Base-by-base conservation (phyloP, 2,797 vertebrate genomes). In the Xenops minutus region DNA sequence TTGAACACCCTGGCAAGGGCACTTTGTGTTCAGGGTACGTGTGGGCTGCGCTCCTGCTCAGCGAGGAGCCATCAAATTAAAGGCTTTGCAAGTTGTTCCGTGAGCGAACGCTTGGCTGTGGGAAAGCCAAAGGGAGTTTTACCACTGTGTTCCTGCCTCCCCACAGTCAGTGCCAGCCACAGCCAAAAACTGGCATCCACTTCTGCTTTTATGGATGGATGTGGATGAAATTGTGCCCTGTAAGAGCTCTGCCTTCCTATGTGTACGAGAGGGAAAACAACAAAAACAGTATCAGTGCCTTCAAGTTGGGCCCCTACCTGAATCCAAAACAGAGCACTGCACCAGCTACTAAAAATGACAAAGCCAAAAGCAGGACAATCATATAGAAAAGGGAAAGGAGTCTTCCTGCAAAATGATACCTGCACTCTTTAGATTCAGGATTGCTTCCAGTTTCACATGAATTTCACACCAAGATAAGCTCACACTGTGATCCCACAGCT, bases 401-500 rank as follows among this genome's bases (percentile, higher is more conserved):
- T 29, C 29, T 52, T 52, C 32, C 32, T 41, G 18, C n/a, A 52
- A 59, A 55, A 9, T 1, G 5, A 10, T 9, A n/a, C 15, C 55
- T 29, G 6, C n/a, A 23, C 16, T 41, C 41, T 34, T 20, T 8
- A 2, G 9, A 20, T 66, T 22, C 48, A 54, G 41, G n/a, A 22
- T 37, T 8, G 4, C 23, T 55, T 83, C 52, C 43, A 16, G 27
- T 44, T 41, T 30, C 46, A 34, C 34, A 2, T 1, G 14, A 3
- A 34, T 36, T 58, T 37, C 58, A 48, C 55, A 16, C 15, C 0
- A 49, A 34, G 15, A 6, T 1, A 43, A 29, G 41, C 34, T 18
- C 29, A 29, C 37, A 0, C 3, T 3, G 52, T n/a, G 66, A 22
- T 10, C 52, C 6, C 30, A 9, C 0, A 0, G 37, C 27, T 62